These are phyloP conservation scores for Nematolebias whitei DNA, from an alignment of 2,113 vertebrate species.

Conservation along the genomic window DNA sequence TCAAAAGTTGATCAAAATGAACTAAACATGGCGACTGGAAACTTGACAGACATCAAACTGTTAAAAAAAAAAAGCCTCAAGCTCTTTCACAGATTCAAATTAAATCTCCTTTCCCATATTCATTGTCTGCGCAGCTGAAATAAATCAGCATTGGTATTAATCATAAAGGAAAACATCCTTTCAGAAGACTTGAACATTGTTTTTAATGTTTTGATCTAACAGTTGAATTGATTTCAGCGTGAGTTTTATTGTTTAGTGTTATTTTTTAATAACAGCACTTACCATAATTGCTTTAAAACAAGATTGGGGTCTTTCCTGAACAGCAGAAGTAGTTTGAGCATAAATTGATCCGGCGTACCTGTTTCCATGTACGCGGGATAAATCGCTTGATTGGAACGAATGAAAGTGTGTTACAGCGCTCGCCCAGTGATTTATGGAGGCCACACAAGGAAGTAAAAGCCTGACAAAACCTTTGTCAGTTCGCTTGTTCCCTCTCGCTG, in stretches of 20 bases:
- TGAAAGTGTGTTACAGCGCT: background rate
- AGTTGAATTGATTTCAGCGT: conserved; percentile 27
- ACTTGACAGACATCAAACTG: background rate
- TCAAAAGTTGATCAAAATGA: background rate
- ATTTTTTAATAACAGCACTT: background rate
- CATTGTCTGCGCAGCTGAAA: background rate
- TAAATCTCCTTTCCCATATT: conserved; percentile 2
- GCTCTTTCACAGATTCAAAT: background rate
- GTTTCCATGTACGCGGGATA: background rate
- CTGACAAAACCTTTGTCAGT: conserved; percentile 47
- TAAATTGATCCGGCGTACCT: background rate
- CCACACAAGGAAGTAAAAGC: conserved; percentile 24
- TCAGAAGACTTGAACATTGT: conserved; percentile 11
- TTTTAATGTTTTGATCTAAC: conserved; percentile 37
- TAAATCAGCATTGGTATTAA: conserved; percentile 10
- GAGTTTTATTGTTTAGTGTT: conserved; percentile 22
- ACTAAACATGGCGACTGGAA: background rate
- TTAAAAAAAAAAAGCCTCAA: background rate
- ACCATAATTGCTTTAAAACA: conserved; percentile 11
- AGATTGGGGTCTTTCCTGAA: no score
- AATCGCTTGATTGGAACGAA: conserved; percentile 6
- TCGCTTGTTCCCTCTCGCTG: conserved; percentile 25
- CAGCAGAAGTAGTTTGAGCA: conserved; percentile 1
- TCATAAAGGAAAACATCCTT: conserved; percentile 13
- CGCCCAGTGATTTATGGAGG: conserved; percentile 27